Conservation (phyloP, 2,888 invertebrate species). For the Diadromus collaris region DNA sequence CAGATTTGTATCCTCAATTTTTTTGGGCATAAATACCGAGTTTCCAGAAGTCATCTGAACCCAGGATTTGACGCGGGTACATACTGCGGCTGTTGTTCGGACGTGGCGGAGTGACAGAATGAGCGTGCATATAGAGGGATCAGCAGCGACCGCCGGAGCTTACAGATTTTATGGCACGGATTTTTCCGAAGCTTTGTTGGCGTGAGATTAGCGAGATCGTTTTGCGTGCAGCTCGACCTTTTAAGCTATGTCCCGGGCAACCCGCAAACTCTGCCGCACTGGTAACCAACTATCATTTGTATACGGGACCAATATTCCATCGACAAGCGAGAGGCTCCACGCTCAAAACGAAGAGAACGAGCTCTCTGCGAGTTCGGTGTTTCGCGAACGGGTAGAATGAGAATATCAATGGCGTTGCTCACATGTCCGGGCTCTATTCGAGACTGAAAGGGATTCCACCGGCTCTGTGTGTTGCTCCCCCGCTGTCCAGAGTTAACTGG, state of each 20-base stretch:
- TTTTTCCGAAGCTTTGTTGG: slow-evolving; percentile 50
- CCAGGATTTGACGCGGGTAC: background rate
- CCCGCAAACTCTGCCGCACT: slow-evolving; percentile 12
- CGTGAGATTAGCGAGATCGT: slow-evolving; percentile 48
- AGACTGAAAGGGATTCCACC: slow-evolving; percentile 28
- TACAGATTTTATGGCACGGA: slow-evolving; percentile 47
- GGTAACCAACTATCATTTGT: slow-evolving; percentile 35
- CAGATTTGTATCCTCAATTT: background rate
- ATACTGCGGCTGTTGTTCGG: slow-evolving; percentile 9
- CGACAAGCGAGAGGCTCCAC: slow-evolving; percentile 12
- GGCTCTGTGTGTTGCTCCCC: background rate
- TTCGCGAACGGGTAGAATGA: slow-evolving; percentile 20
- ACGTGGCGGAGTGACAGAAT: slow-evolving; percentile 32
- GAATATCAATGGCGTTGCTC: slow-evolving; percentile 20
- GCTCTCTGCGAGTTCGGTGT: background rate
- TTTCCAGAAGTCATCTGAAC: background rate
- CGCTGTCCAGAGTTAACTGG: slow-evolving; percentile 15
- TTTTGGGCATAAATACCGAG: no score
- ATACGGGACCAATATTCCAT: slow-evolving; percentile 19
- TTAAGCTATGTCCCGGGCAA: slow-evolving; percentile 28
- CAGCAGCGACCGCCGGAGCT: slow-evolving; percentile 25
- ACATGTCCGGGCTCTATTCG: slow-evolving; percentile 5
- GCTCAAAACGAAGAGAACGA: slow-evolving; percentile 6
- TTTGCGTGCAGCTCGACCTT: slow-evolving; percentile 39
- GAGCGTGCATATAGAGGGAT: slow-evolving; percentile 12